phyloP scores from a whole-genome alignment of 1,140 invertebrate species.

The Hormaphis cornu region DNA sequence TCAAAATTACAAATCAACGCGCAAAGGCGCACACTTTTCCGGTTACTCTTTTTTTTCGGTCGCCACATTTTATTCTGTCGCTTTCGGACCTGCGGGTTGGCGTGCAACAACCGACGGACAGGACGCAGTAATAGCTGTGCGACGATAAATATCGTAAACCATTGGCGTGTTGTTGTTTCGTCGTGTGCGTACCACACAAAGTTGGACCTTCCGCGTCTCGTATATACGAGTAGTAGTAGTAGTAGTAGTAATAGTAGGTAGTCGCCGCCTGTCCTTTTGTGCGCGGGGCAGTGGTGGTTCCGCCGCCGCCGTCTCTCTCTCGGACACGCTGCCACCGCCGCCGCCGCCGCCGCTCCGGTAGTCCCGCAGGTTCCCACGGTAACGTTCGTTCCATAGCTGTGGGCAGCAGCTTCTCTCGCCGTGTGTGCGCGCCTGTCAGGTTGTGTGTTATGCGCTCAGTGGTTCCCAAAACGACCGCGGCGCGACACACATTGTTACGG shows the following conservation, averaged over 20 bases:
- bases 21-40: too few species aligned
- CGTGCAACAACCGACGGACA: too few species aligned
- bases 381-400: conserved; percentile 32
- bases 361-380: conserved; percentile 31
- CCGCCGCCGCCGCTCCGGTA: conserved; percentile 25
- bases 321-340: conserved; percentile 24
- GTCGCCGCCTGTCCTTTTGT: conserved; percentile 17
- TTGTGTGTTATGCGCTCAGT: conserved; percentile 21
- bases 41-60: too few species aligned
- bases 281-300: conserved; percentile 4
- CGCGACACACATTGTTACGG: neutral
- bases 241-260: conserved; percentile 7
- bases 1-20: too few species aligned
- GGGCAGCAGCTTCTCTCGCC: conserved; percentile 29
- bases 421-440: conserved; percentile 23
- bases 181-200: too few species aligned
- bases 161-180: too few species aligned
- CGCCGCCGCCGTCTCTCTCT: neutral
- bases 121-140: too few species aligned
- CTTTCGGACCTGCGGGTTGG: too few species aligned
- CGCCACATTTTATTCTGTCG: too few species aligned
- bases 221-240: neutral
- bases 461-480: conserved; percentile 12
- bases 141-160: too few species aligned
- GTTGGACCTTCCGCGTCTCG: neutral